A percentile compares a stretch with the other conserved stretches of the same genome.
Evolutionary conservation across 2,113 vertebrate species (phyloP).

Genomic region (Argyrosomus japonicus): DNA sequence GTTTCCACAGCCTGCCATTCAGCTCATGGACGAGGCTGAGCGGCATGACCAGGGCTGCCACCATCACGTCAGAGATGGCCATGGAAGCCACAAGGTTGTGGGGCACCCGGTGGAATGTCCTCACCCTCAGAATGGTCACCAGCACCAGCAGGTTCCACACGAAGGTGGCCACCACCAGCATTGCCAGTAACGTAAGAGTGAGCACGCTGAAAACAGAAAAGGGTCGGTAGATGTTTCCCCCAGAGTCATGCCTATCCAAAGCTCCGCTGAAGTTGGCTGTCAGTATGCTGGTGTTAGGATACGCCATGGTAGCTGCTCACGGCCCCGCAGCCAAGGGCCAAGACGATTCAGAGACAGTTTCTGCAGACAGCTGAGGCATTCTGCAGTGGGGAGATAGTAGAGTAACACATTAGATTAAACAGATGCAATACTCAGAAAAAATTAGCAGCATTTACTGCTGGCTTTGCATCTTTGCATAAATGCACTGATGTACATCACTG

Average conservation of each 20-base stretch:
- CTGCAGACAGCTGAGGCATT: constrained; percentile 49
- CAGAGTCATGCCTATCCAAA: constrained; percentile 47
- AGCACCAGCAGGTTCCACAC: constrained; percentile 95
- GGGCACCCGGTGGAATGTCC: constrained; percentile 94
- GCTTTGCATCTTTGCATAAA: constrained; percentile 25
- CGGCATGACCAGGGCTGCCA: constrained; percentile 95
- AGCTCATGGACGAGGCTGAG: constrained; percentile 93
- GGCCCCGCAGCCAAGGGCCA: constrained; percentile 40
- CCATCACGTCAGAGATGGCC: constrained; percentile 95
- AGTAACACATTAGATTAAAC: constrained; percentile 1
- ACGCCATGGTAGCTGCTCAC: constrained; percentile 74
- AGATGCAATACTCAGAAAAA: background rate
- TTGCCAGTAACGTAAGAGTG: constrained; percentile 89
- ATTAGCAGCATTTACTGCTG: background rate
- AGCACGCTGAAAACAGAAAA: constrained; percentile 91
- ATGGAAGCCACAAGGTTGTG: constrained; percentile 97
- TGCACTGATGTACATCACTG: constrained; percentile 18
- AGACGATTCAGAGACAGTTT: constrained; percentile 25
- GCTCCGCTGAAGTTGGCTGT: constrained; percentile 68
- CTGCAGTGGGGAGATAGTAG: constrained; percentile 53
- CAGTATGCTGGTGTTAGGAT: constrained; percentile 70
- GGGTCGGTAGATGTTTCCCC: constrained; percentile 78
- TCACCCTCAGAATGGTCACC: constrained; percentile 93
- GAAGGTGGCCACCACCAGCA: constrained; percentile 92
- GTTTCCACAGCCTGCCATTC: constrained; percentile 90